A percentile compares a stretch with the other conserved stretches of the same genome.
These are phyloP conservation scores for Gallirallus australis DNA, from an alignment of 2,797 vertebrate species.

Conservation along the genomic window DNA sequence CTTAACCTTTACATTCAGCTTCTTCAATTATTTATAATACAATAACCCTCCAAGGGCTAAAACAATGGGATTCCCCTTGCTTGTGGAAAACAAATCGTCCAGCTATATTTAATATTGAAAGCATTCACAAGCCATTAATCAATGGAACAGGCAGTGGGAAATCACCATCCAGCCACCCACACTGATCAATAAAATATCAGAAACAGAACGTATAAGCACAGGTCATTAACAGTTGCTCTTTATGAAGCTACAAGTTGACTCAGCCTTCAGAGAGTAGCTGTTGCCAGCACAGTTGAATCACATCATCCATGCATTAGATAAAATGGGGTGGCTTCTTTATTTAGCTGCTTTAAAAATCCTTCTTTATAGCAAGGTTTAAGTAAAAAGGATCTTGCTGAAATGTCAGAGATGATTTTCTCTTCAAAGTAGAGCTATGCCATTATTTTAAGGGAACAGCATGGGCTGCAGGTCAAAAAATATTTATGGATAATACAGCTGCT, in stretches of 20 bases:
- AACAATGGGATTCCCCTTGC: conserved; percentile 37
- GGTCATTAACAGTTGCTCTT: neutral
- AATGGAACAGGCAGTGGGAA: neutral
- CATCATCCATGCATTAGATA: neutral
- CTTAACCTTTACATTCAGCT: neutral
- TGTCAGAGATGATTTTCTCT: neutral
- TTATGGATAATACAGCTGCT: neutral
- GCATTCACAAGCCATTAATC: conserved; percentile 5
- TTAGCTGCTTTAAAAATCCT: neutral
- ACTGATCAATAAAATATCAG: conserved; percentile 44
- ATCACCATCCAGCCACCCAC: neutral
- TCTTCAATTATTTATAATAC: conserved; percentile 39
- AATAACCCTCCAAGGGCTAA: neutral
- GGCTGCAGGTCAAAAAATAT: neutral
- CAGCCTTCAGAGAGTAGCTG: neutral
- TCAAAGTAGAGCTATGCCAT: neutral
- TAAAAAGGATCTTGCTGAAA: neutral
- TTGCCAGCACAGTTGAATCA: neutral
- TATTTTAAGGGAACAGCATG: neutral
- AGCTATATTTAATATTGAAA: conserved; percentile 60
- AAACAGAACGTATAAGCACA: neutral
- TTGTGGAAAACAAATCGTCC: conserved; percentile 35
- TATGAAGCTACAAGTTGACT: conserved; percentile 33
- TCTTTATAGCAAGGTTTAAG: neutral
- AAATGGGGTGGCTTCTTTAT: neutral